These are phyloP conservation scores for Cephus sareptanus DNA, from an alignment of 2,888 invertebrate species.

Conservation along the genomic window DNA sequence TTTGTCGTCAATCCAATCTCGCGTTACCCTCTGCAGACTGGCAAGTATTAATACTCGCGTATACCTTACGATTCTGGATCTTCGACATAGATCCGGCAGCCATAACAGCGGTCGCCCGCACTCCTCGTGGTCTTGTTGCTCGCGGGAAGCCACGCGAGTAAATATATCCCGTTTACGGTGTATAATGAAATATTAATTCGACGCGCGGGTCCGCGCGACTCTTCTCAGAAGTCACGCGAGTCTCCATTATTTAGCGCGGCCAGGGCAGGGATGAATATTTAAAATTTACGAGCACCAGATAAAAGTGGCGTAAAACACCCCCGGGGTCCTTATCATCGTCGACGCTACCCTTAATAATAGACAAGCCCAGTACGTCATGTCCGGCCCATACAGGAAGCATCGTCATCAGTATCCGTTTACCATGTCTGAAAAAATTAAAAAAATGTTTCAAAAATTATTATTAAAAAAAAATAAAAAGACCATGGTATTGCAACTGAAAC, in stretches of 20 bases:
- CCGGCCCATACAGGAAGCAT: neutral
- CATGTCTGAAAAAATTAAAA: constrained; percentile 18
- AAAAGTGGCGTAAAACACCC: constrained; percentile 35
- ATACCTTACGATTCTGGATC: neutral
- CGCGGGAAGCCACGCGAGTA: neutral
- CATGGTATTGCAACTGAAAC: neutral
- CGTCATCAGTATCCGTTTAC: constrained; percentile 11
- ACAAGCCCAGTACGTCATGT: neutral
- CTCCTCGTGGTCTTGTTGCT: neutral
- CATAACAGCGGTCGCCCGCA: neutral
- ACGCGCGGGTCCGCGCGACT: constrained; percentile 15
- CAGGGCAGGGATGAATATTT: constrained; percentile 41
- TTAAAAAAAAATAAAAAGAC: neutral
- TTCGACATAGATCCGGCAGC: neutral
- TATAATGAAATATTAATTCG: constrained; percentile 34
- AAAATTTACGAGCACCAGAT: constrained; percentile 43
- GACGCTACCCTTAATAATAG: constrained; percentile 15
- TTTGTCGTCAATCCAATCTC: neutral
- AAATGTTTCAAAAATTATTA: constrained; percentile 23
- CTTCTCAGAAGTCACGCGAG: constrained; percentile 44
- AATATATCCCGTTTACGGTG: constrained; percentile 1
- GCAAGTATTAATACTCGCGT: neutral
- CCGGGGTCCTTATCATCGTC: constrained; percentile 29
- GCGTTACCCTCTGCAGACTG: neutral
- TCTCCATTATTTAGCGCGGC: constrained; percentile 43